A percentile compares a stretch with the other conserved stretches of the same genome.
These are phyloP conservation scores for Timema podura DNA, from an alignment of 2,888 invertebrate genomes.

Conservation along the genomic window DNA sequence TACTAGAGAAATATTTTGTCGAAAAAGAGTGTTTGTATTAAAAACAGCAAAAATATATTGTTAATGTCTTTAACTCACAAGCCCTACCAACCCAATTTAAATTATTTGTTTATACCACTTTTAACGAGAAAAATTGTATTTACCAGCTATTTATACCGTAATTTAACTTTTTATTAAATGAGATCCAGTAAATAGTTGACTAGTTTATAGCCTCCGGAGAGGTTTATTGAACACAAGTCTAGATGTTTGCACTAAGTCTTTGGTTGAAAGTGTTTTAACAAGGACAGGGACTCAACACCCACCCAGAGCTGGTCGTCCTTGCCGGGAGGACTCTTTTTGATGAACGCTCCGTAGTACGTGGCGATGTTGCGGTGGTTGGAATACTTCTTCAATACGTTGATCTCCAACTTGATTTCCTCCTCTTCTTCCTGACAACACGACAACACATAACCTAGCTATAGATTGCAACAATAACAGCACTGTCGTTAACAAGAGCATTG, in stretches of 20 bases:
- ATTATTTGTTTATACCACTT: too few relatives aligned
- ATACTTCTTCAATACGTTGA: slow-evolving; percentile 98
- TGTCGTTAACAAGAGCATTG: too few relatives aligned
- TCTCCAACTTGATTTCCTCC: slow-evolving; percentile 99
- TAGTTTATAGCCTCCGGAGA: not conserved
- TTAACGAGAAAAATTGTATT: too few relatives aligned
- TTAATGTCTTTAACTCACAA: too few relatives aligned
- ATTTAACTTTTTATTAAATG: too few relatives aligned
- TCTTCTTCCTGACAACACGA: slow-evolving; percentile 75
- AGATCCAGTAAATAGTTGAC: too few relatives aligned
- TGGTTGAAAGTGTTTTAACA: not conserved
- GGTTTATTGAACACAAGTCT: not conserved
- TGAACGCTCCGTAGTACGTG: slow-evolving; percentile 99
- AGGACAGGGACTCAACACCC: slow-evolving; percentile 34
- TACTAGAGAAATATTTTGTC: too few relatives aligned
- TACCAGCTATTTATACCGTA: too few relatives aligned
- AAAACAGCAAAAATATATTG: too few relatives aligned
- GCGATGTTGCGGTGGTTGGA: slow-evolving; percentile 99
- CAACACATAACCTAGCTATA: not conserved
- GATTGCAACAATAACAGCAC: too few relatives aligned
- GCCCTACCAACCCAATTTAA: too few relatives aligned
- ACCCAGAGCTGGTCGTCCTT: slow-evolving; percentile 99
- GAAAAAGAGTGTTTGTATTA: too few relatives aligned
- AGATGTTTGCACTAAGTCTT: not conserved
- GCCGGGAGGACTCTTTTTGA: slow-evolving; percentile 97